Evolutionary conservation across 2,888 invertebrate species (phyloP), one percentile per base, ranked within the genome.

Genomic region (Drosophila recens): DNA sequence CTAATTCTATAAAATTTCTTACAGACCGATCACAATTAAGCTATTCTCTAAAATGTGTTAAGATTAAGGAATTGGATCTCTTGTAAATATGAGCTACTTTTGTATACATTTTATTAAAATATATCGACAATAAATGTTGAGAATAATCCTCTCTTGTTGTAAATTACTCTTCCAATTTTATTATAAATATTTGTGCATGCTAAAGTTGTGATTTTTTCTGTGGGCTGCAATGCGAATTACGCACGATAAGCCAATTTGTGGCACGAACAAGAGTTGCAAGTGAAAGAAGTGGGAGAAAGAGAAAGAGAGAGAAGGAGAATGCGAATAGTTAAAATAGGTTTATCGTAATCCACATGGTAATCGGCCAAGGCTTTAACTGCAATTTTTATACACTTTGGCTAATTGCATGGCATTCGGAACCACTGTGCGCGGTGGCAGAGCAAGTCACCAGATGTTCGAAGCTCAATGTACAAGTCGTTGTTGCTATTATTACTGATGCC

Each of bases 361-460:
- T 38, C 69, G 17, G n/a, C 13, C 20, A 11, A 0, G 9, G 13
- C 46, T 57, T 49, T 33, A 43, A 23, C 33, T 34, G 4, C 45
- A 36, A 43, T 33, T 46, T 57, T 40, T 33, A 27, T 3, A 52
- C 42, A 10, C 27, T 54, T 54, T n/a, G 5, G 34, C 40, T 73
- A 43, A 56, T 53, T 46, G 54, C 57, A 15, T 9, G 15, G 34
- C 23, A 34, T 53, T 73, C 49, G 27, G 58, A 23, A 27, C 79
- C 81, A 82, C 84, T 73, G 84, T 81, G 74, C 79, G 64, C 79
- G 64, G 23, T 23, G 52, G 77, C 82, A 72, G 82, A 85, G 85
- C 82, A 78, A 82, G 82, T 82, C 64, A 73, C 85, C 82, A 82
- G 85, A 84, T 82, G 82, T 82, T 84, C 82, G 80, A 45, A 34